These are phyloP conservation scores for Netelia virgata DNA, from an alignment of 2,888 invertebrate genomes.

Conservation along the genomic window DNA sequence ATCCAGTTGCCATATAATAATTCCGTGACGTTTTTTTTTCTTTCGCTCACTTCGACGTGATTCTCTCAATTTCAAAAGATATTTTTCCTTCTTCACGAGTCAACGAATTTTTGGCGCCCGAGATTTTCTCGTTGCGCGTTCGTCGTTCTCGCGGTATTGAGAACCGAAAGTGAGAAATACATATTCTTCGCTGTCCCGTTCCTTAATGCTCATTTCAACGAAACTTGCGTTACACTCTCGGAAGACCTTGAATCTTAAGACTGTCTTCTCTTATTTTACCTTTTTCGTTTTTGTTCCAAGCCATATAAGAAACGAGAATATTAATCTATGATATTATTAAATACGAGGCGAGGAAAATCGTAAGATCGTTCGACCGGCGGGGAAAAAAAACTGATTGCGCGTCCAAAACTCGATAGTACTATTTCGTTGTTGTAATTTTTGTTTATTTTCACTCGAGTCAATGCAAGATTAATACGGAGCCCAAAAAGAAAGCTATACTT, in stretches of 20 bases:
- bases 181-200: conserved; percentile 64
- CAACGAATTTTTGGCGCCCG: not conserved
- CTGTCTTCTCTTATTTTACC: conserved; percentile 71
- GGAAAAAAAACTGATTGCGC: conserved; percentile 56
- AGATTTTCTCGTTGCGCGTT: not conserved
- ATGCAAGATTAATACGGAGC: conserved; percentile 58
- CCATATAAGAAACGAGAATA: conserved; percentile 38
- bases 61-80: not conserved
- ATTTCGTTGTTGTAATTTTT: conserved; percentile 32
- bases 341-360: conserved; percentile 37
- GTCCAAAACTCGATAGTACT: conserved; percentile 16
- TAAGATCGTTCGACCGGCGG: too few species aligned
- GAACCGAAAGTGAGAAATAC: not conserved
- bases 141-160: not conserved
- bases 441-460: conserved; percentile 66
- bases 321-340: conserved; percentile 47
- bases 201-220: conserved; percentile 74
- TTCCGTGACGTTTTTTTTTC: not conserved
- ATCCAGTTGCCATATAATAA: conserved; percentile 58
- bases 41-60: too few species aligned
- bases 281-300: not conserved
- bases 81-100: not conserved
- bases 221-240: conserved; percentile 43
- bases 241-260: conserved; percentile 76
- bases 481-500: conserved; percentile 63